Base-by-base conservation (phyloP, 92 coral and sea anemone species). In the Phymanthus crucifer region DNA sequence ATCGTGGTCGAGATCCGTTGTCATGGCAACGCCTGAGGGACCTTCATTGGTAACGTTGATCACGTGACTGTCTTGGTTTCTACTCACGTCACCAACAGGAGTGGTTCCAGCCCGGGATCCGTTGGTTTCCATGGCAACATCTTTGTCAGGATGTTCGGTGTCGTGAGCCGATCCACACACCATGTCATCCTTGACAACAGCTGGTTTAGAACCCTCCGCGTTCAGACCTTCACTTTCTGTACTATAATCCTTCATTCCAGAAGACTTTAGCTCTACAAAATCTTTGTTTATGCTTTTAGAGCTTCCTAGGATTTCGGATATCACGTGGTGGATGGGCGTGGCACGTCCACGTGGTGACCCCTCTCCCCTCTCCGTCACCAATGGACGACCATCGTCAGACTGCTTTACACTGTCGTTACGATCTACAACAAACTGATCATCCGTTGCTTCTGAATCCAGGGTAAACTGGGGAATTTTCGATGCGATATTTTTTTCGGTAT, bases 271-370 rank as follows among this genome's bases (percentile, higher is more conserved):
- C 10, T 29, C 35, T 61, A 8, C 68, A 1, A 61, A 61, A 34
- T 61, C 18, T 6, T 61, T 61, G 32, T 27, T 17, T 0, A 61
- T 13, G 34, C 68, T 61, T 54, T 54, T 8, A 8, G 68, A 61
- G 33, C 68, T 61, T 24, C 29, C 68, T 6, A 29, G 18, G 68
- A 27, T 61, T 18, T 61, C 32, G 14, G 68, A 29, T 61, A 29
- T 27, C 33, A 61, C 33, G 34, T 61, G 68, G 21, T 27, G 40
- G 3, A 26, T 40, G 75, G 75, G 75, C 52, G 75, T 38, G 75
- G 75, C 57, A 71, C 33, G 14, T 23, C 32, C 66, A n/a, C 13
- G 6, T 26, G 66, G 23, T 0, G 66, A 9, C 31, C 2, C 68
- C 8, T 11, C 68, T n/a, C 18, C 33, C n/a, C n/a, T n/a, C n/a